These are phyloP conservation scores for Triops cancriformis DNA, from an alignment of 1,140 invertebrate species.

Conservation along the genomic window DNA sequence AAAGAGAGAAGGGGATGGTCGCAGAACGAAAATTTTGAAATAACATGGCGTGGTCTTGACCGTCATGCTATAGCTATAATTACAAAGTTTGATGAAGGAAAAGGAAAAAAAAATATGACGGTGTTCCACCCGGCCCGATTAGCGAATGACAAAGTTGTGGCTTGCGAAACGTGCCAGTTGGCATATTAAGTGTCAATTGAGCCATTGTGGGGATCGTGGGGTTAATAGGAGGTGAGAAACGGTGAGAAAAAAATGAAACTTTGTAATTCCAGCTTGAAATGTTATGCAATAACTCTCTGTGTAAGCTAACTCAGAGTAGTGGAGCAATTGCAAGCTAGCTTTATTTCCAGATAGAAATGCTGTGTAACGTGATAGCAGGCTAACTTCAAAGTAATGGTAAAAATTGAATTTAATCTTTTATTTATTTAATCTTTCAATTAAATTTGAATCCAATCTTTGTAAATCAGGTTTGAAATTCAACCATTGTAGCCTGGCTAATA, in stretches of 20 bases:
- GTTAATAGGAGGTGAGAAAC: not conserved
- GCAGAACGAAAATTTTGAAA: not conserved
- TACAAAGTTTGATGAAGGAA: not conserved
- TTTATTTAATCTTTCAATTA: too few relatives aligned
- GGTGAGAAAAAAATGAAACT: not conserved
- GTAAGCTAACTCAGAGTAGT: too few relatives aligned
- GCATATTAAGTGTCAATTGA: constrained; percentile 6
- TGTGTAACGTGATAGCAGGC: too few relatives aligned
- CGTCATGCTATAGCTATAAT: not conserved
- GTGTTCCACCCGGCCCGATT: not conserved
- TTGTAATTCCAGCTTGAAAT: not conserved
- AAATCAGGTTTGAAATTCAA: too few relatives aligned
- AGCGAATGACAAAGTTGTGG: constrained; percentile 1
- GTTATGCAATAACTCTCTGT: too few relatives aligned
- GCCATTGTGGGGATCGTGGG: not conserved
- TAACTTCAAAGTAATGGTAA: too few relatives aligned
- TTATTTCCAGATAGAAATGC: too few relatives aligned
- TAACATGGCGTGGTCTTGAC: not conserved
- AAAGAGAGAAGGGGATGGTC: not conserved
- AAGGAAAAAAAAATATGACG: not conserved
- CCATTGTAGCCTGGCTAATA: too few relatives aligned
- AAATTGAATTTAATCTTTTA: too few relatives aligned
- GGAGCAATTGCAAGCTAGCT: too few relatives aligned
- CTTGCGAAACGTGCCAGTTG: not conserved
- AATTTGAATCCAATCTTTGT: too few relatives aligned